phyloP scores from a whole-genome alignment of 1,140 invertebrate species.

The Mizuhopecten yessoensis region DNA sequence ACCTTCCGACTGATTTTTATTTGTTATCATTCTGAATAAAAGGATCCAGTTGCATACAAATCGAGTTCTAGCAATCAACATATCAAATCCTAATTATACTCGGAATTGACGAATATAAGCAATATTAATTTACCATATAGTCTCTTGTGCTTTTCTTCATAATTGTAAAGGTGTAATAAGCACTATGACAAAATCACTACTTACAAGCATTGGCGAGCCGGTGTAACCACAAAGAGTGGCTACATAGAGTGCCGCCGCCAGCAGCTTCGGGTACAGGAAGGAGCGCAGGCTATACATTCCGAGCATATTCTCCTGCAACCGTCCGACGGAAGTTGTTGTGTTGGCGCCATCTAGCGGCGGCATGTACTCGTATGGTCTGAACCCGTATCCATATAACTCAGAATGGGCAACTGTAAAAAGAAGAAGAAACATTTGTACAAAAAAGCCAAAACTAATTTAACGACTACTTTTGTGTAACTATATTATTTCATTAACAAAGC shows the following conservation, averaged over 20 bases:
- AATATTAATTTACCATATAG: too few species aligned
- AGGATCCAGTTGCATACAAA: too few species aligned
- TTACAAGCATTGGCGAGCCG: not conserved
- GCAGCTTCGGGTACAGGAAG: conserved; percentile 73
- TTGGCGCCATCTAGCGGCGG: conserved; percentile 54
- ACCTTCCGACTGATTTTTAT: too few species aligned
- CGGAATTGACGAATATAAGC: too few species aligned
- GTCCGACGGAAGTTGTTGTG: conserved; percentile 51
- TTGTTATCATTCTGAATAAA: too few species aligned
- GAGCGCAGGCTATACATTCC: conserved; percentile 78
- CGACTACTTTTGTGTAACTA: too few species aligned
- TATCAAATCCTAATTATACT: too few species aligned
- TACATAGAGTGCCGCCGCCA: conserved; percentile 58
- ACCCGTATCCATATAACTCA: conserved; percentile 77
- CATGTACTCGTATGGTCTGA: conserved; percentile 78
- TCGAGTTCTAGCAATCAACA: too few species aligned
- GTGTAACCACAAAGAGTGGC: conserved; percentile 42
- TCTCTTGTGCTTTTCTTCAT: too few species aligned
- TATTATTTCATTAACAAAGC: too few species aligned
- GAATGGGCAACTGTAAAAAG: conserved; percentile 76
- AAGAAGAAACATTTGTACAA: conserved; percentile 36
- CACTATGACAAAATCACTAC: too few species aligned
- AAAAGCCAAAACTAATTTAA: not conserved
- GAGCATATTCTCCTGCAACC: conserved; percentile 57
- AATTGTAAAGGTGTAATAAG: too few species aligned